Conservation (phyloP, 2,797 vertebrate genomes). For the Carcharodon carcharias region DNA sequence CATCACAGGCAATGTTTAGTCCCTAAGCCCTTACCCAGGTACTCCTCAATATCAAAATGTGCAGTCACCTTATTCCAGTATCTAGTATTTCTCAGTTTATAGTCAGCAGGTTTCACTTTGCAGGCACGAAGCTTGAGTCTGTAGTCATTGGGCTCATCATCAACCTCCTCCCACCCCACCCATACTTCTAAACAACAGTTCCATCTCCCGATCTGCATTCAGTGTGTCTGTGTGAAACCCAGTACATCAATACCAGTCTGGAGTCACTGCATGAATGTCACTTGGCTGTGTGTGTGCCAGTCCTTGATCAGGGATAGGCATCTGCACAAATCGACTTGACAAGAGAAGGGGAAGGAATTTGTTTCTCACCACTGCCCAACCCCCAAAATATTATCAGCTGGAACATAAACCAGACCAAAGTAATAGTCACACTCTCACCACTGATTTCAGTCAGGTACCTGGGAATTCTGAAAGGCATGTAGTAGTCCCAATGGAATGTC, state of each 20-base stretch:
- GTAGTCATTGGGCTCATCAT: background rate
- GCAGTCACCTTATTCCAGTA: background rate
- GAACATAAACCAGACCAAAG: background rate
- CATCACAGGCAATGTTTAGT: background rate
- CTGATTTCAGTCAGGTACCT: background rate
- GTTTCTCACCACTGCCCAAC: background rate
- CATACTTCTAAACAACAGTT: background rate
- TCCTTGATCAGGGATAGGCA: background rate
- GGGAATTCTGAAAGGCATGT: too few relatives aligned
- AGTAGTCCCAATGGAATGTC: too few relatives aligned
- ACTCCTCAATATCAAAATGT: background rate
- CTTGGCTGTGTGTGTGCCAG: background rate
- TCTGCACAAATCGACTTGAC: background rate
- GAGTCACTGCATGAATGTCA: background rate
- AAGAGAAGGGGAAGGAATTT: background rate
- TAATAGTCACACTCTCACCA: background rate
- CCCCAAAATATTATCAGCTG: background rate
- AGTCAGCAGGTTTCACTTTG: background rate
- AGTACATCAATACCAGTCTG: background rate
- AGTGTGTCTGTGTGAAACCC: background rate
- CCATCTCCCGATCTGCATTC: background rate
- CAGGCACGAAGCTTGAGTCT: background rate
- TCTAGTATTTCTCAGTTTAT: background rate
- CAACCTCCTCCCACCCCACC: background rate
- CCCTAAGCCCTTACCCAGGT: background rate